Evolutionary conservation across 2,113 vertebrate genomes (phyloP).

Genomic region (Ia io): DNA sequence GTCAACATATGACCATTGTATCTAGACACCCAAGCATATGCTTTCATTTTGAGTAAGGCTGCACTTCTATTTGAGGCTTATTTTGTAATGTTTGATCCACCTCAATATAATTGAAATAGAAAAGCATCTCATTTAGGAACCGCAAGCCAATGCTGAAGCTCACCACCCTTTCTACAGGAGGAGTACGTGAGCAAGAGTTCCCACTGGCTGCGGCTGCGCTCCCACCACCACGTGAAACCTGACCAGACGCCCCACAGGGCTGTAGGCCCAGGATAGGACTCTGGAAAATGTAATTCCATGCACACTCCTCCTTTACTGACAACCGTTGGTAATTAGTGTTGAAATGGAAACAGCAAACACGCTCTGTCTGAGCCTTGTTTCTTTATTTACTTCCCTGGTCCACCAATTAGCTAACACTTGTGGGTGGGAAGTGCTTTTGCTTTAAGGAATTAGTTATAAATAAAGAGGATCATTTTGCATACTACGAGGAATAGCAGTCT

Average conservation of each 20-base stretch:
- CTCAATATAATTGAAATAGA: constrained; percentile 10
- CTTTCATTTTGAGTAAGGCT: constrained; percentile 12
- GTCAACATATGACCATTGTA: background rate
- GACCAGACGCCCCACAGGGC: background rate
- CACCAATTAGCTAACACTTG: constrained; percentile 59
- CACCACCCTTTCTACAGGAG: background rate
- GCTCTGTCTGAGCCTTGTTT: constrained; percentile 21
- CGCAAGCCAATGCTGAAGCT: background rate
- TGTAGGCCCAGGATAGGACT: constrained; percentile 7
- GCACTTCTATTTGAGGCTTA: background rate
- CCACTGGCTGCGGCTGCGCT: background rate
- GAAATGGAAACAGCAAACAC: background rate
- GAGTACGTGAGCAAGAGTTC: background rate
- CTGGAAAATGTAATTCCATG: constrained; percentile 26
- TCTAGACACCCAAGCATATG: background rate
- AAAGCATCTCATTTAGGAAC: constrained; percentile 35
- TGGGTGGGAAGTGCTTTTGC: constrained; percentile 58
- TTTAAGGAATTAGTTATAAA: constrained; percentile 74
- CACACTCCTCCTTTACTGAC: constrained; percentile 20
- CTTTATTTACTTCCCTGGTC: constrained; percentile 53
- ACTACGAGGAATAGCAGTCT: constrained; percentile 54
- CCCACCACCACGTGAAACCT: background rate
- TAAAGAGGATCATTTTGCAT: constrained; percentile 70
- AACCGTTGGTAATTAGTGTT: constrained; percentile 45
- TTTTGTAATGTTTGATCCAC: constrained; percentile 37